These are phyloP conservation scores for Hypothenemus hampei DNA, from an alignment of 1,140 invertebrate species.

Conservation along the genomic window DNA sequence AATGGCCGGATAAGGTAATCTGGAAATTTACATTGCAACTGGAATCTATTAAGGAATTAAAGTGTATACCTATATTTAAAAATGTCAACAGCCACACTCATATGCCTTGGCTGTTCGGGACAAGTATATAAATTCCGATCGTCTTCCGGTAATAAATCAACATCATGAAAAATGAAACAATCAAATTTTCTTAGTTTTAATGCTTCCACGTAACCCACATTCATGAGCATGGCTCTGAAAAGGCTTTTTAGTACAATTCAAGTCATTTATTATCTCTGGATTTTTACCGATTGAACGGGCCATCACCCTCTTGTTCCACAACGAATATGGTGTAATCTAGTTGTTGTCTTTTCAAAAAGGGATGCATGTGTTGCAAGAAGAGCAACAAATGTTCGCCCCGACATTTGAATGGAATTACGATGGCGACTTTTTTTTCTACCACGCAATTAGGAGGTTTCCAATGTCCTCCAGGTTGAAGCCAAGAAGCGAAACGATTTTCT, in stretches of 20 bases:
- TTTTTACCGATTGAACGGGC: constrained; percentile 65
- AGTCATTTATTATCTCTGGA: neutral
- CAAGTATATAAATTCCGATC: constrained; percentile 89
- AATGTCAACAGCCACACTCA: constrained; percentile 91
- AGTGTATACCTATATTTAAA: constrained; percentile 71
- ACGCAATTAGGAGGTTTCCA: constrained; percentile 72
- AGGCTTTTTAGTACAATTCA: neutral
- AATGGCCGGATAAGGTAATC: constrained; percentile 81
- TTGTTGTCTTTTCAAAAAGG: constrained; percentile 83
- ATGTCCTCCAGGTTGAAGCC: constrained; percentile 64
- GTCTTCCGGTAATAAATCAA: constrained; percentile 90
- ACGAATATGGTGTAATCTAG: constrained; percentile 91
- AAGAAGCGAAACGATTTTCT: constrained; percentile 46
- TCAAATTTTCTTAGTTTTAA: constrained; percentile 70
- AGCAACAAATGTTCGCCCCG: constrained; percentile 75
- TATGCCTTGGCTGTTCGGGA: constrained; percentile 84
- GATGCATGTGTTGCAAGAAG: constrained; percentile 85
- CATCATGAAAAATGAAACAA: constrained; percentile 95
- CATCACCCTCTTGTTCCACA: constrained; percentile 79
- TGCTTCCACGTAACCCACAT: constrained; percentile 89
- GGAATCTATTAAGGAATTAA: neutral
- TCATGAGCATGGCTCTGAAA: constrained; percentile 82
- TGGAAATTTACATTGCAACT: constrained; percentile 44
- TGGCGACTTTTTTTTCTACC: constrained; percentile 73
- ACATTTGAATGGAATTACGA: constrained; percentile 86